Base-by-base conservation (phyloP, 2,113 vertebrate genomes). In the Alces alces region DNA sequence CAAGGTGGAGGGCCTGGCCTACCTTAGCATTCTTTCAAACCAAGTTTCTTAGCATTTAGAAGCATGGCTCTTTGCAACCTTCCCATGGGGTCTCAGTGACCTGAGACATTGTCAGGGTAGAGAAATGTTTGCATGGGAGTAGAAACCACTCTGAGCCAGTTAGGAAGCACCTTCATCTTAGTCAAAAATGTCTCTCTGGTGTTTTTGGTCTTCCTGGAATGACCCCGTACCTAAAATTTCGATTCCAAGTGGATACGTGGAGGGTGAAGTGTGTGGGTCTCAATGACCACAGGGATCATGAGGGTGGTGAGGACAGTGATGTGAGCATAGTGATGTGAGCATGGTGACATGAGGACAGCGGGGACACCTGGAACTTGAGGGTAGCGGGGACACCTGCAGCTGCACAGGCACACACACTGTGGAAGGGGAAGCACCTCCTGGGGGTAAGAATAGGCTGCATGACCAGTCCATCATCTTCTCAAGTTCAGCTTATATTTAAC, bases 271-370 rank as follows among this genome's bases (percentile, higher is more conserved):
- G 14, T 23, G 33, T 52, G 43, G 14, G 36, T 36, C 9, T 25
- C 17, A 21, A 0, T 11, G 6, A 55, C 9, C 0, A 0, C 13
- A 58, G 25, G 52, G 4, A 61, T 52, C 30, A 12, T 43, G 27
- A 43, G 6, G 52, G 23, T 28, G 6, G 5, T 7, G 25, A 19
- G 58, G 17, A 36, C 3, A 39, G 21, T 10, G 15, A 25, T 50
- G 9, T 36, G 39, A 57, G 7, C 30, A 47, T 3, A 36, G 19
- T 7, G 21, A 33, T 47, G 14, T 70, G n/a, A 70, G n/a, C 19
- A 17, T 28, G 39, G 70, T 39, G 70, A 76, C 3, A 1, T 39
- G 70, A 43, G 23, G 39, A 76, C 70, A 43, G 36, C 3, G 12
- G 36, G 36, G 36, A 14, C 66, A 23, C 19, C 16, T 36, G 11